Conservation (phyloP, 2,113 vertebrate genomes). For the Catharus fuscescens region DNA sequence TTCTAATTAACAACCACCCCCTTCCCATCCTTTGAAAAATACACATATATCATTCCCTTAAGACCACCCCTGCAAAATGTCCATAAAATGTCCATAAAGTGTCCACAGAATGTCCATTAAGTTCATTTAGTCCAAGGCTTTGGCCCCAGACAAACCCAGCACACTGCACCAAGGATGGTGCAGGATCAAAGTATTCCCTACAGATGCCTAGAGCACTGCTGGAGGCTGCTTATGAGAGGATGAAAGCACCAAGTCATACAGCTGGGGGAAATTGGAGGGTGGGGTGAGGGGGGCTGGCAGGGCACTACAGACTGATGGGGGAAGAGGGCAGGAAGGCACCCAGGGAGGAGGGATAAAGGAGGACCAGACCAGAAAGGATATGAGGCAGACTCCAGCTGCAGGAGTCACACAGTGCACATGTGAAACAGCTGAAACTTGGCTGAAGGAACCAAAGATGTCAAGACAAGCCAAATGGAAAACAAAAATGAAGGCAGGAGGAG, state of each 20-base stretch:
- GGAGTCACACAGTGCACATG: accelerated
- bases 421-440: not conserved
- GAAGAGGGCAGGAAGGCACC: not conserved
- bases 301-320: too few relatives aligned
- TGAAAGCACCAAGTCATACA: not conserved
- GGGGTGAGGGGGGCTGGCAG: accelerated
- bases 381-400: not conserved
- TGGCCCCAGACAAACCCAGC: not conserved
- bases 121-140: not conserved
- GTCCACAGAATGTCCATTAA: not conserved
- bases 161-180: too few relatives aligned
- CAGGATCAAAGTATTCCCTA: accelerated
- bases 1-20: not conserved
- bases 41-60: not conserved
- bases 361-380: not conserved
- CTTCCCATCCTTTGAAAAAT: not conserved
- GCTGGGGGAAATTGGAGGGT: not conserved
- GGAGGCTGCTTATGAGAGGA: not conserved
- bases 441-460: not conserved
- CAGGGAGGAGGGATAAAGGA: not conserved
- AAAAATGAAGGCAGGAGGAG: not conserved
- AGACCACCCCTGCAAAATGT: not conserved
- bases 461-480: not conserved
- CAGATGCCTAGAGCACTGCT: not conserved
- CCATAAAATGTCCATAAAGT: not conserved